Evolutionary conservation across 2,797 vertebrate species (phyloP).

Genomic region (Cuculus canorus): DNA sequence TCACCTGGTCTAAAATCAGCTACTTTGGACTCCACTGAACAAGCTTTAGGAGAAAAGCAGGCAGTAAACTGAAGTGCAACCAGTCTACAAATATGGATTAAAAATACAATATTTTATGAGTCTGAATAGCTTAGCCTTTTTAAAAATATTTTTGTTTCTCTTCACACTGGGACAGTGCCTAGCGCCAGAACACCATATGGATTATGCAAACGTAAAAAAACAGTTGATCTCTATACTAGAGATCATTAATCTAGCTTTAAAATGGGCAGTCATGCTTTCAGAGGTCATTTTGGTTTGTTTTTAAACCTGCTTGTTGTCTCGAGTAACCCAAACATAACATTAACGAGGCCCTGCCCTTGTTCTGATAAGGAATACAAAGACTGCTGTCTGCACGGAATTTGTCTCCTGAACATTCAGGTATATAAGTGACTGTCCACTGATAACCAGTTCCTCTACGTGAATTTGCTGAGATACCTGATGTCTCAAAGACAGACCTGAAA

Average conservation of each 20-base stretch:
- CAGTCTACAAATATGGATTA: neutral
- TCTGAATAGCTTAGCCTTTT: neutral
- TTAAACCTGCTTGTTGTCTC: constrained; percentile 12
- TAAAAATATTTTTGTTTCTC: neutral
- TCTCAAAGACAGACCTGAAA: neutral
- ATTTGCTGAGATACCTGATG: neutral
- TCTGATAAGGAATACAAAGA: neutral
- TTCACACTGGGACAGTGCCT: neutral
- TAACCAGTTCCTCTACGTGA: neutral
- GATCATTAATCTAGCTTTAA: constrained; percentile 25
- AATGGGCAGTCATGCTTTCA: neutral
- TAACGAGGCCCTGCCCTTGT: neutral
- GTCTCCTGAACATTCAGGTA: neutral
- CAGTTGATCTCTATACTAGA: neutral
- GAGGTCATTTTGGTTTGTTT: neutral
- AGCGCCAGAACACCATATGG: neutral
- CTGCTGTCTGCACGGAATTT: neutral
- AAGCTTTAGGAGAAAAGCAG: neutral
- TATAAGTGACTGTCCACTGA: neutral
- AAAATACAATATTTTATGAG: neutral
- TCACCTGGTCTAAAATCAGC: neutral
- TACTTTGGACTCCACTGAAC: neutral
- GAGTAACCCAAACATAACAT: neutral
- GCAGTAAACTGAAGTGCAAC: neutral
- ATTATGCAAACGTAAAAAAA: neutral